These are phyloP conservation scores for Climacteris rufus DNA, from an alignment of 2,113 vertebrate genomes.

Conservation along the genomic window DNA sequence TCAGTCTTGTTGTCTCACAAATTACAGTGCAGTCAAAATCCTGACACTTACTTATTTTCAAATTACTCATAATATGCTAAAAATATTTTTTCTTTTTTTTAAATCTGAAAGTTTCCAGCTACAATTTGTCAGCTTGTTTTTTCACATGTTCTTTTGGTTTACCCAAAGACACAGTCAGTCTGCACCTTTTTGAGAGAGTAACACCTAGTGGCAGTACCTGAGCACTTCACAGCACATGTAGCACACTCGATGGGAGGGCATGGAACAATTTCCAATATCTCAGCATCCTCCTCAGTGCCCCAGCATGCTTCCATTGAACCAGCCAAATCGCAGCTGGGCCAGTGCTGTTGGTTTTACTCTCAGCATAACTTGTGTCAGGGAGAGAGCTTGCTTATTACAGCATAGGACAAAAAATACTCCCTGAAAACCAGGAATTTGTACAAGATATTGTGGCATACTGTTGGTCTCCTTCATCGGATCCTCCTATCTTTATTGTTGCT, in stretches of 20 bases:
- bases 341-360: not conserved
- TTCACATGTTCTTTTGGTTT: not conserved
- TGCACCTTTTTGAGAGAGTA: not conserved
- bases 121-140: not conserved
- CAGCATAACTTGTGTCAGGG: not conserved
- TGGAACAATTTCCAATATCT: not conserved
- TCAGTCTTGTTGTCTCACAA: not conserved
- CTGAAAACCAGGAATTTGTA: not conserved
- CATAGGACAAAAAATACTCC: not conserved
- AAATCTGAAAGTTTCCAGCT: not conserved
- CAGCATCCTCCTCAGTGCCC: not conserved
- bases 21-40: not conserved
- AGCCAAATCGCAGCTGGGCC: not conserved
- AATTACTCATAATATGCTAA: not conserved
- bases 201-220: fast-evolving
- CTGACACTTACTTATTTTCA: not conserved
- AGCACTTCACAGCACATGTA: not conserved
- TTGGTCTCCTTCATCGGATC: not conserved
- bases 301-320: not conserved
- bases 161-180: not conserved
- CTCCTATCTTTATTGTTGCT: not conserved
- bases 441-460: not conserved
- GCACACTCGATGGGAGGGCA: fast-evolving
- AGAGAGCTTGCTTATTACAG: not conserved
- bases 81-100: not conserved